These are phyloP conservation scores for Troides aeacus DNA, from an alignment of 2,888 invertebrate genomes.

Conservation along the genomic window DNA sequence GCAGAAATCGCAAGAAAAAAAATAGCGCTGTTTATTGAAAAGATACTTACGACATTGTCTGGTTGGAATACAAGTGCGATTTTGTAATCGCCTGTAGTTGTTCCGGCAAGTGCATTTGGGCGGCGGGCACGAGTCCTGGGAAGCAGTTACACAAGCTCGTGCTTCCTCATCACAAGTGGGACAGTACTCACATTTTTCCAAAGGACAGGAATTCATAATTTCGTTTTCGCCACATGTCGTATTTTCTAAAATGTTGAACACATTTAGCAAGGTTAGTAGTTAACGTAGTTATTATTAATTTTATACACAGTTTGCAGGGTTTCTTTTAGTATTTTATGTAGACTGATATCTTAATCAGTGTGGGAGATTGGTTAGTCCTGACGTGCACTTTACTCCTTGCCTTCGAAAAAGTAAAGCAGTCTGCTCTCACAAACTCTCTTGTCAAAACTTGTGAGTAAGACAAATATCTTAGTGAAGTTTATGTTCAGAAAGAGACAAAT, in stretches of 20 bases:
- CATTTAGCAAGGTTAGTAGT: background rate
- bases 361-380: background rate
- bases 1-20: too few species aligned
- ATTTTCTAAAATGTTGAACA: constrained; percentile 6
- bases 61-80: constrained; percentile 26
- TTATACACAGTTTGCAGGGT: too few species aligned
- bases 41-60: constrained; percentile 27
- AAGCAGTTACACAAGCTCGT: constrained; percentile 5
- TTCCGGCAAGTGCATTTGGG: constrained; percentile 20
- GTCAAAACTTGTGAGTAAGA: too few species aligned
- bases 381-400: too few species aligned
- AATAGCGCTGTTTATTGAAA: background rate
- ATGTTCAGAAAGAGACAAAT: too few species aligned
- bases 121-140: constrained; percentile 5
- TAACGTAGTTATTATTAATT: background rate
- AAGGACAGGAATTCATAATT: constrained; percentile 15
- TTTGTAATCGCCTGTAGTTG: constrained; percentile 20
- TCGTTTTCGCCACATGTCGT: constrained; percentile 15
- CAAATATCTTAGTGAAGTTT: too few species aligned
- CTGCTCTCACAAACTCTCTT: too few species aligned
- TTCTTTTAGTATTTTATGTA: background rate
- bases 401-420: too few species aligned
- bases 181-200: constrained; percentile 17
- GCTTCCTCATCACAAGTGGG: constrained; percentile 20
- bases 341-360: background rate